These are phyloP conservation scores for Porites rus DNA, from an alignment of 92 coral and sea anemone genomes.

Conservation along the genomic window DNA sequence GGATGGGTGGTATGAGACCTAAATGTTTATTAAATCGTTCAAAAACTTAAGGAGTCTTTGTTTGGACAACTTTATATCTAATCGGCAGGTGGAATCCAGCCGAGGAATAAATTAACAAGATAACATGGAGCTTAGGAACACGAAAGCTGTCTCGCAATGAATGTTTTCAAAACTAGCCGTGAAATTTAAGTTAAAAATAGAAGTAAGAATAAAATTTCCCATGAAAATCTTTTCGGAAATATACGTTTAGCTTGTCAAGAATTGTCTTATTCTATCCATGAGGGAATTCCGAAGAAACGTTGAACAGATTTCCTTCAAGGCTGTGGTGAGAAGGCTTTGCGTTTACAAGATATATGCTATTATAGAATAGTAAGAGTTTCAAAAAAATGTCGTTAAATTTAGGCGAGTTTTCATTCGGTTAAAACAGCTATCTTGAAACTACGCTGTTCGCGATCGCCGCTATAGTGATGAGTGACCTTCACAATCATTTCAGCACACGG, in stretches of 20 bases:
- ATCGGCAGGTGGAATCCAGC: conserved; percentile 32
- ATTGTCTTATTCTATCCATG: no score
- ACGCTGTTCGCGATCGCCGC: neutral
- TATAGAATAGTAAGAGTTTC: neutral
- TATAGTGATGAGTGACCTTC: no score
- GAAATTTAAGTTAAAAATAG: neutral
- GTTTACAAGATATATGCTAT: neutral
- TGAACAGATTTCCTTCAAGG: neutral
- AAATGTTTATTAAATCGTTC: conserved; percentile 36
- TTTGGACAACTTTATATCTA: conserved; percentile 16
- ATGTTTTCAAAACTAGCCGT: neutral
- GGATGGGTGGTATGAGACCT: neutral
- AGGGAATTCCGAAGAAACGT: neutral
- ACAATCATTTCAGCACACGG: no score
- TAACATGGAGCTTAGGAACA: neutral
- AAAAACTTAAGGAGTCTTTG: conserved; percentile 12
- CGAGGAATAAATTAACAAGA: conserved; percentile 34
- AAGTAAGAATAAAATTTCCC: neutral
- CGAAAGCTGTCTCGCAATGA: neutral
- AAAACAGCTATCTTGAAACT: neutral
- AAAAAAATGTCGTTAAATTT: neutral
- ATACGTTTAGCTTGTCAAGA: no score
- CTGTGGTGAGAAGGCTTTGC: neutral
- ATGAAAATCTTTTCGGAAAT: neutral
- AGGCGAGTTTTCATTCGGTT: neutral